Base-by-base conservation (phyloP, 1,140 invertebrate species). In the Euwallacea fornicatus region DNA sequence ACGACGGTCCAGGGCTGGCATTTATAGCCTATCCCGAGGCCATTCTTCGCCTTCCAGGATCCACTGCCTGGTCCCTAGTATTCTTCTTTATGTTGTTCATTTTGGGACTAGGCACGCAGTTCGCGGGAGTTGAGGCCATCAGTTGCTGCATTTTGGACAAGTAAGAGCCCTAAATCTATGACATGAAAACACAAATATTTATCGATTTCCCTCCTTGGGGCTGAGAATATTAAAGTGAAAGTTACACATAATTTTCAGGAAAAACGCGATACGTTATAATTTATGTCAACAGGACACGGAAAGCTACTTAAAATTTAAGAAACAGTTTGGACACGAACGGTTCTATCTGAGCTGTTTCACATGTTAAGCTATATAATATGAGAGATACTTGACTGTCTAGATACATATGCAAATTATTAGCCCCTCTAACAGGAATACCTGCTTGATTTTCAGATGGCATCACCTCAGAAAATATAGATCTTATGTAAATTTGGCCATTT, bases 41-140 rank as follows among this genome's bases (percentile, higher is more conserved):
- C 0, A 83, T 95, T n/a, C 84, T 91, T 0, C 86, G 88, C 64
- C 88, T 95, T 85, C 92, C 92, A 0, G 78, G 88, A 21, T 85
- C 92, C 0, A 90, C 90, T 66, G 78, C 94, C 4, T 95, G 93
- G 93, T 87, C 91, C 0, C 83, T 91, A 7, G 79, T 94, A 0
- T 96, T 96, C 83, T 96, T 96, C 84, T 84, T 94, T 65, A 93
- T 93, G 91, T 83, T 93, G 42, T 88, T 93, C 73, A 87, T 91
- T n/a, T 83, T 94, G 2, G 92, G 91, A 0, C 78, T 92, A 3
- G 90, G 92, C 56, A 88, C 87, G 66, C 89, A 94, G 84, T 93
- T 94, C 82, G 91, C 91, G 67, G 90, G 90, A 0, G 89, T 93
- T 42, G 91, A 94, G 82, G 90, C 91, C 11, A 89, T 93, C 66